phyloP scores from a whole-genome alignment of 2,113 vertebrate species.

The Mungos mungo region DNA sequence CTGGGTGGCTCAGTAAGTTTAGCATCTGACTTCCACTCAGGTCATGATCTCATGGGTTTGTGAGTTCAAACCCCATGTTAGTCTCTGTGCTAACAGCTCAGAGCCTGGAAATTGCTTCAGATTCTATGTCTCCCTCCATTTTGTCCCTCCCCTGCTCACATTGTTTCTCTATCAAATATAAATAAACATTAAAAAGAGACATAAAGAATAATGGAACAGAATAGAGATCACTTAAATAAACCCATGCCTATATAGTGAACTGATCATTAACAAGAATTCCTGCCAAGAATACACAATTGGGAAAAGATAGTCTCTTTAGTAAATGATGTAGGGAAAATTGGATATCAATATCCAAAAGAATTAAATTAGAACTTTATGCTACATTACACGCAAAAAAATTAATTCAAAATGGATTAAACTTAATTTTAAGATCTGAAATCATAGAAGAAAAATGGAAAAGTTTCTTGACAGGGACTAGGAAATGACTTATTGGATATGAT shows the following conservation, averaged over 20 bases:
- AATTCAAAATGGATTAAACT: not conserved
- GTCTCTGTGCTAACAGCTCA: no score
- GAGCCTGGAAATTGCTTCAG: no score
- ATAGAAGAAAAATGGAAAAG: not conserved
- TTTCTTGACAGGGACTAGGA: not conserved
- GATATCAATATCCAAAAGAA: not conserved
- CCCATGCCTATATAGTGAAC: not conserved
- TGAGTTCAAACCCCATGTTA: no score
- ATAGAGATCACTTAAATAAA: not conserved
- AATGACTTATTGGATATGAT: not conserved
- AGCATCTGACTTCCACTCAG: no score
- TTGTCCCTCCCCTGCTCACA: no score
- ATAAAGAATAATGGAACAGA: not conserved
- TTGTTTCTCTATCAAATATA: no score
- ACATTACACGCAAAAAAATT: not conserved
- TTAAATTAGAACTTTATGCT: not conserved
- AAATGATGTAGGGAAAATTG: not conserved
- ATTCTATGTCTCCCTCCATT: no score
- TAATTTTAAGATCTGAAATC: not conserved
- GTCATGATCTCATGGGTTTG: no score
- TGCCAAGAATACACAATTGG: not conserved
- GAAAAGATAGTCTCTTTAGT: not conserved
- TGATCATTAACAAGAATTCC: not conserved
- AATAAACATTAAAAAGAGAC: not conserved
- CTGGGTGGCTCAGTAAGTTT: no score